phyloP scores from a whole-genome alignment of 2,113 vertebrate species.

The cat (Felis catus) region DNA sequence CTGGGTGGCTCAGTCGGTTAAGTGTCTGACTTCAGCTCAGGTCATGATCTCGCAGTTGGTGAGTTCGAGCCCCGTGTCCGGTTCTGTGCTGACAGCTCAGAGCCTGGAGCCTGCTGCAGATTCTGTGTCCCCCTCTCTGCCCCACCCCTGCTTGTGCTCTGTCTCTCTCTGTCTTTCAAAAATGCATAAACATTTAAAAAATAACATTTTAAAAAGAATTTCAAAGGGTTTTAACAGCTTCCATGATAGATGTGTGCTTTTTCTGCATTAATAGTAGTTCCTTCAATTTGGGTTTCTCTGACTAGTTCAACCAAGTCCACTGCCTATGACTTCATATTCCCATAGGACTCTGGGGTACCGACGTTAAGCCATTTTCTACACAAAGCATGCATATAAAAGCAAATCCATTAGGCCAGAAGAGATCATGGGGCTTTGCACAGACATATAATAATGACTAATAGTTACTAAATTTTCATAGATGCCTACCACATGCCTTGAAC shows the following conservation, averaged over 20 bases:
- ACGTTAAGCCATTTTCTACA: background rate
- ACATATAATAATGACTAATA: background rate
- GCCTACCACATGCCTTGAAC: background rate
- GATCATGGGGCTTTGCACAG: background rate
- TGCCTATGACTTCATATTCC: background rate
- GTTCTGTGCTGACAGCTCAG: too few relatives aligned
- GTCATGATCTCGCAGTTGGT: too few relatives aligned
- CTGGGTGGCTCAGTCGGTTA: too few relatives aligned
- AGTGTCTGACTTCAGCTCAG: too few relatives aligned
- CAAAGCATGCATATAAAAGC: background rate
- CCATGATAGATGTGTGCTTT: background rate
- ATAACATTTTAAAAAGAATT: background rate
- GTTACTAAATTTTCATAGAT: background rate
- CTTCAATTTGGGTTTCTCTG: background rate
- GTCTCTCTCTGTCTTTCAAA: too few relatives aligned
- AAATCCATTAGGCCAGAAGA: background rate
- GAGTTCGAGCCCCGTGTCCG: accelerated
- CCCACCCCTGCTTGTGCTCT: too few relatives aligned
- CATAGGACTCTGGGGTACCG: background rate
- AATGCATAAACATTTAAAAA: too few relatives aligned
- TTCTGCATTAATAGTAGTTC: background rate
- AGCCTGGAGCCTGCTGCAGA: too few relatives aligned
- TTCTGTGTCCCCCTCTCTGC: too few relatives aligned
- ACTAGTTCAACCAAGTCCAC: background rate
- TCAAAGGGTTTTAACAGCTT: background rate